Percentiles rank a stretch among this genome's conserved stretches.
Conservation (phyloP, 1,140 invertebrate genomes). For the Leptinotarsa undecemlineata region DNA sequence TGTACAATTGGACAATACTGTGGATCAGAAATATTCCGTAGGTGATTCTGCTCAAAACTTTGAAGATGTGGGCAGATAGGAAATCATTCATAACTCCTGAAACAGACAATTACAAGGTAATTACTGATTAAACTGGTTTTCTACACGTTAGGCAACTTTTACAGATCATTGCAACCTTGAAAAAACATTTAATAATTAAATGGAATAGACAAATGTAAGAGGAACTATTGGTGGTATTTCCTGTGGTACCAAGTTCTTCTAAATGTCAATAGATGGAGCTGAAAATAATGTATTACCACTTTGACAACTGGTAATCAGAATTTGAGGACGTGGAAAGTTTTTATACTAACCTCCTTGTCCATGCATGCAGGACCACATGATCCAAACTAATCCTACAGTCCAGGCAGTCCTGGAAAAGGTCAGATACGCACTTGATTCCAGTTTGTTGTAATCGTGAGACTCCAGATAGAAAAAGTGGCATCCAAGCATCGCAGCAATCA, state of each 20-base stretch:
- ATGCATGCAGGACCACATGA: conserved; percentile 46
- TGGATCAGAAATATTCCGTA: conserved; percentile 17
- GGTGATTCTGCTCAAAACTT: conserved; percentile 14
- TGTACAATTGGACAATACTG: conserved; percentile 35
- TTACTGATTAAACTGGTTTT: not conserved
- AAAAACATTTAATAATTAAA: too few species aligned
- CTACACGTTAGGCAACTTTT: not conserved
- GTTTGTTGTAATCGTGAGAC: conserved; percentile 39
- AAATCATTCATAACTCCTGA: conserved; percentile 23
- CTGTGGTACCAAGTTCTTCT: too few species aligned
- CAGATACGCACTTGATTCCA: conserved; percentile 38
- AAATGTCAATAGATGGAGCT: too few species aligned
- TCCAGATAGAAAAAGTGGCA: conserved; percentile 39
- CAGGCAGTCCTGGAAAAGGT: conserved; percentile 41
- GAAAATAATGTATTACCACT: too few species aligned
- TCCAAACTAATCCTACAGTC: conserved; percentile 46
- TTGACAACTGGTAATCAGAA: too few species aligned
- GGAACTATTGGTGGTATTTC: too few species aligned
- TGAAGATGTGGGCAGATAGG: conserved; percentile 3
- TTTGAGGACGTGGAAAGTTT: too few species aligned
- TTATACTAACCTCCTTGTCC: conserved; percentile 42
- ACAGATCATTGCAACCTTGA: not conserved
- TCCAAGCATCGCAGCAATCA: conserved; percentile 19
- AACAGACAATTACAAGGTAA: not conserved
- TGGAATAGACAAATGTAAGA: too few species aligned